A percentile compares a stretch with the other conserved stretches of the same genome.
Conservation (phyloP, 2,113 vertebrate genomes). For the Poicephalus gulielmi region DNA sequence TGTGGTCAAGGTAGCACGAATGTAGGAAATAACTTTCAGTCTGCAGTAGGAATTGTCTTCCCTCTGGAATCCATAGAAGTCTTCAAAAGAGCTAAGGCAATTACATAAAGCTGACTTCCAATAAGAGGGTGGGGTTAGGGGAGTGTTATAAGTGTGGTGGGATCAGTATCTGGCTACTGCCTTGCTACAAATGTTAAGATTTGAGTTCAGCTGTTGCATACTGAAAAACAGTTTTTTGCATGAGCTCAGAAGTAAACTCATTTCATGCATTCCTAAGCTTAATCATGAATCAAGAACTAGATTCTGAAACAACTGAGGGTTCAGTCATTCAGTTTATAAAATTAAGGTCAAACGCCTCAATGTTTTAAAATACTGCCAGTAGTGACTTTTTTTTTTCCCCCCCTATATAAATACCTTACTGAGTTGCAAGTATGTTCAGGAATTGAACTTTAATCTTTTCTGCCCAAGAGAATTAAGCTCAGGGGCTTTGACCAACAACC, state of each 20-base stretch:
- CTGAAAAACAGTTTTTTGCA: background rate
- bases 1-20: background rate
- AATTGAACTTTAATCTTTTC: background rate
- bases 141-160: fast-evolving
- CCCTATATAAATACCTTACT: background rate
- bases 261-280: background rate
- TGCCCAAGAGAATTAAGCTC: background rate
- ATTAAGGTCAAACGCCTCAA: background rate
- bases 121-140: fast-evolving
- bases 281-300: background rate
- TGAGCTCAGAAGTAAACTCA: background rate
- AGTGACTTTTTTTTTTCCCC: background rate
- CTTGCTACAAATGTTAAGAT: background rate
- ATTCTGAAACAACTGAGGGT: background rate
- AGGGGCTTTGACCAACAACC: background rate
- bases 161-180: background rate
- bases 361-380: background rate
- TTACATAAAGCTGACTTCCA: background rate
- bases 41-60: background rate
- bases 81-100: background rate
- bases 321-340: background rate
- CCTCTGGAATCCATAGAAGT: background rate
- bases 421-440: background rate
- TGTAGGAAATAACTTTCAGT: background rate
- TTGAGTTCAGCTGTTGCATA: background rate